Evolutionary conservation across 2,797 vertebrate genomes (phyloP), one percentile per base, ranked within the genome.

Genomic region (Chelonia mydas): DNA sequence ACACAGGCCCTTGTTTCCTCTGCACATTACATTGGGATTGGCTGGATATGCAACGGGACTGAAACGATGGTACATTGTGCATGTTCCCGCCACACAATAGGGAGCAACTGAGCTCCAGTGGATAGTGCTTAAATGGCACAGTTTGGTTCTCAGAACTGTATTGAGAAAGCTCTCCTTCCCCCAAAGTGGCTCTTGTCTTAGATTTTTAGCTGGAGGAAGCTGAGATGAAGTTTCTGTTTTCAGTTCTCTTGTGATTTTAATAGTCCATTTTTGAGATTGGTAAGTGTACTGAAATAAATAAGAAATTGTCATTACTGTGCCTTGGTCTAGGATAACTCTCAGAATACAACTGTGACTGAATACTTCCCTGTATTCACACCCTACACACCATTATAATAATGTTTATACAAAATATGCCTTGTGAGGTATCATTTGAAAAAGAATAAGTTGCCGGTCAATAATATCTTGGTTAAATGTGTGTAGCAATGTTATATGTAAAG

Each of bases 141-240:
- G 23, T 41, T 7, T 13, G n/a, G 37, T 25, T 41, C 37, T 89
- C 86, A 45, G 81, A 51, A 1, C 28, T 0, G 0, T 45, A 53
- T 74, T 90, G 85, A 77, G 77, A 74, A 1, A 1, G 65, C 82
- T 92, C 27, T 27, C 47, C 5, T 82, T 11, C 83, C 86, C 92
- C 83, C 74, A 11, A 89, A 61, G 37, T n/a, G 9, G 54, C 89
- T 16, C 94, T 74, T 85, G 76, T 87, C 68, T 89, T 3, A 27
- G 53, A 47, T 85, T 33, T 65, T 45, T 13, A 94, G 68, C 85
- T 90, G 93, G 74, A 90, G 68, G 55, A 97, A 92, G 37, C 55
- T 31, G 51, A 5, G 92, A 21, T 41, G 55, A 3, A 7, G 4
- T 31, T 68, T 90, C 59, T 16, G 9, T 31, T 93, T 65, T 76